These are phyloP conservation scores for Buceros bicornis DNA, from an alignment of 2,797 vertebrate species.

Conservation along the genomic window DNA sequence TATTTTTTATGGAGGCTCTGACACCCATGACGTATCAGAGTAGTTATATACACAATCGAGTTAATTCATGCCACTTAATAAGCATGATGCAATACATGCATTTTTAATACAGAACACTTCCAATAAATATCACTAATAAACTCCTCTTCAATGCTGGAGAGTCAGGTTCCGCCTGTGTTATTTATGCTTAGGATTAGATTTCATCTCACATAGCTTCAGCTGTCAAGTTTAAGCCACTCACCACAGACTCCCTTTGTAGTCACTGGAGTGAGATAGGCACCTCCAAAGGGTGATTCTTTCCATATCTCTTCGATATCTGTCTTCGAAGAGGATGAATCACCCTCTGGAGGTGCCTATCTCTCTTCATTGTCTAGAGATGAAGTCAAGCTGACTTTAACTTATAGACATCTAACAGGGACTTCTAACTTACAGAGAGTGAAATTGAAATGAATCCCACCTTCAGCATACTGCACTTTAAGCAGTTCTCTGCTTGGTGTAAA, in stretches of 20 bases:
- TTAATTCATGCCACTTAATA: background rate
- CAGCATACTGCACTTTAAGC: background rate
- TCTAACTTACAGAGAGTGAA: background rate
- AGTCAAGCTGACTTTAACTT: slow-evolving; percentile 16
- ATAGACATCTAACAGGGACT: slow-evolving; percentile 3
- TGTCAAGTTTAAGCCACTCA: slow-evolving; percentile 26
- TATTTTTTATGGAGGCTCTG: background rate
- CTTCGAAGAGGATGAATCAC: background rate
- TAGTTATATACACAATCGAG: background rate
- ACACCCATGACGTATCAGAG: background rate
- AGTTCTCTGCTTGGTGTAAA: slow-evolving; percentile 41
- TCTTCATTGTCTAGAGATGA: background rate
- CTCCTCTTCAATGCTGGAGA: background rate
- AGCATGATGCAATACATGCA: background rate
- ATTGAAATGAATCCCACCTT: slow-evolving; percentile 22
- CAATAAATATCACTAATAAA: background rate
- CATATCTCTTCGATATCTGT: background rate
- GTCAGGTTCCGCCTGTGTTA: background rate
- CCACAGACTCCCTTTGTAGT: background rate
- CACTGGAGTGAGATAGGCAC: background rate
- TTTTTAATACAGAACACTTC: background rate
- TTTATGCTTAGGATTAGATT: background rate
- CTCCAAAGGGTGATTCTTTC: background rate
- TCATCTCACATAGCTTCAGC: background rate
- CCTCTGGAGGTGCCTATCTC: background rate